Evolutionary conservation across 2,888 invertebrate genomes (phyloP).

Genomic region (Mechanitis mazaeus): DNA sequence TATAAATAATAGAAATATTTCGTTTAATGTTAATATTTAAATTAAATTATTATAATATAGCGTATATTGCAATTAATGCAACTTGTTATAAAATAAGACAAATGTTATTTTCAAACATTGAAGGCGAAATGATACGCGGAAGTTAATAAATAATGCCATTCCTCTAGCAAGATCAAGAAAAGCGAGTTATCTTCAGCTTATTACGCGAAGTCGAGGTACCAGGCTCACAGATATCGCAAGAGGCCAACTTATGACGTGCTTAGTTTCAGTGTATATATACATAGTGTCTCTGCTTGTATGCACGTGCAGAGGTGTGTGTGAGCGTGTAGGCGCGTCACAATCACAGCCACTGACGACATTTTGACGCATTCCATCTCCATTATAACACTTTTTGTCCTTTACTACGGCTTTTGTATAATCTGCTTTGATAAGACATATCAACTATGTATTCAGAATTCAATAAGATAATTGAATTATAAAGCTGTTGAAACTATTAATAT

Average conservation of each 20-base stretch:
- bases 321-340: slow-evolving; percentile 59
- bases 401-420: slow-evolving; percentile 21
- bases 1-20: slow-evolving; percentile 3
- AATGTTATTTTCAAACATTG: slow-evolving; percentile 17
- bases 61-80: neutral
- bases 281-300: slow-evolving; percentile 41
- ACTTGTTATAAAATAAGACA: slow-evolving; percentile 1
- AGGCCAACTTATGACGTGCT: slow-evolving; percentile 63
- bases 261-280: slow-evolving; percentile 45
- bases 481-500: slow-evolving; percentile 2
- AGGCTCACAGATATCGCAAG: slow-evolving; percentile 63
- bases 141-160: slow-evolving; percentile 52
- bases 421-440: slow-evolving; percentile 18
- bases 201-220: slow-evolving; percentile 70
- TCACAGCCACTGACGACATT: slow-evolving; percentile 47
- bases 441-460: slow-evolving; percentile 5
- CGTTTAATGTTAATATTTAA: neutral
- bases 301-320: slow-evolving; percentile 47
- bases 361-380: slow-evolving; percentile 40
- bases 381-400: slow-evolving; percentile 26
- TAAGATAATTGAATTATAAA: slow-evolving; percentile 6
- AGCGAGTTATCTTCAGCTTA: slow-evolving; percentile 74
- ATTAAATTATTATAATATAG: neutral
- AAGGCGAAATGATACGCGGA: slow-evolving; percentile 48
- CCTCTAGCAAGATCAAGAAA: slow-evolving; percentile 65